Base-by-base conservation (phyloP, 2,113 vertebrate species). In the Rafetus swinhoei region DNA sequence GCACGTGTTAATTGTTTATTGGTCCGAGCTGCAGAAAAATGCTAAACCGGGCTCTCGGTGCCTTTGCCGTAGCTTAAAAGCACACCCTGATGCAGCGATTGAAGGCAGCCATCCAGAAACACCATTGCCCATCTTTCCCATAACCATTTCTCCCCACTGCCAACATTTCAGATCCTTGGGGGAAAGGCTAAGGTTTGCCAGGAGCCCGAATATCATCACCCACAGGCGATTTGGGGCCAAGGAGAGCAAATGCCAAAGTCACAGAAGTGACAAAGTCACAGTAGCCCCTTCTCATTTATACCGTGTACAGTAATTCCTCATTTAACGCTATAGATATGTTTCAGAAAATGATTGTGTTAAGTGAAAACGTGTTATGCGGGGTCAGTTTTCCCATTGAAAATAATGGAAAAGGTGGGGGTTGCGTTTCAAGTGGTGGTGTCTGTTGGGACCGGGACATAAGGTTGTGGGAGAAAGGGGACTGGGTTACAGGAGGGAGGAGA, bases 111-210 rank as follows among this genome's bases (percentile, higher is more conserved):
- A 39, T 2, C 29, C 57, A 53, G 56, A 79, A 27, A 4, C 57
- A 77, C 16, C 35, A 2, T 69, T 93, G 88, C 69, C 74, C 29
- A 81, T 19, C 2, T 29, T 94, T 82, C 32, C 11, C 25, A 2
- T 27, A 83, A 27, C 0, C 0, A 1, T 69, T 12, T 12, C 2
- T 80, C 29, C 85, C 94, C 0, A 0, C 85, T 91, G 24, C 53
- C 88, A 22, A 4, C 13, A 4, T 10, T 84, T 85, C 85, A 81
- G 82, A 39, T 84, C 89, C 80, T 76, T 21, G 39, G 62, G 16
- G 9, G 22, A 15, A 27, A 32, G 83, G 77, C 81, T 5, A 13
- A 45, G 45, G 59, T 84, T 91, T 91, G 32, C 81, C 82, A 55
- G 25, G 21, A 90, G 93, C 77, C 86, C 87, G 35, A 89, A 5